A percentile compares a stretch with the other conserved stretches of the same genome.
phyloP scores from a whole-genome alignment of 2,888 invertebrate genomes.

The Hypomecis punctinalis region DNA sequence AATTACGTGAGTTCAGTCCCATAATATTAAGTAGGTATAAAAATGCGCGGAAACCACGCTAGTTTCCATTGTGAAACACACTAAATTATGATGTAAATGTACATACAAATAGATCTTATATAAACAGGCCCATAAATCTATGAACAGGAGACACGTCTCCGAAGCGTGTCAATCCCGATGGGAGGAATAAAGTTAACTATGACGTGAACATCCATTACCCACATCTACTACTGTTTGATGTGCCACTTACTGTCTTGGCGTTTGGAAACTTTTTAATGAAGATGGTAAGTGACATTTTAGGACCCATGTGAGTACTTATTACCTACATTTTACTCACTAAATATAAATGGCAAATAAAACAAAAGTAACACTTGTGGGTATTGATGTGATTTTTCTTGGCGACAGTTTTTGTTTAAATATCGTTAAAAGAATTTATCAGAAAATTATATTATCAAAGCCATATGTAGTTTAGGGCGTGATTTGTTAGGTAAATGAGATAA shows the following conservation, averaged over 20 bases:
- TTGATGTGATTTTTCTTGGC: not conserved
- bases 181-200: conserved; percentile 36
- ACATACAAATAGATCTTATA: too few species aligned
- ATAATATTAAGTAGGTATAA: too few species aligned
- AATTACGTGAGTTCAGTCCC: too few species aligned
- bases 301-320: not conserved
- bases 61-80: too few species aligned
- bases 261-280: conserved; percentile 8
- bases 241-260: conserved; percentile 1
- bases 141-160: conserved; percentile 21
- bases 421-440: too few species aligned
- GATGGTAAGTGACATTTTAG: not conserved
- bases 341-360: not conserved
- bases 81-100: too few species aligned
- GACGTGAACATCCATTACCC: conserved; percentile 31
- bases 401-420: too few species aligned
- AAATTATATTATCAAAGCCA: not conserved
- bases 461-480: too few species aligned
- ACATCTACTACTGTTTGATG: conserved; percentile 14
- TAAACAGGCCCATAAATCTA: conserved; percentile 27
- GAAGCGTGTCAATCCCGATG: conserved; percentile 33
- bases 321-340: too few species aligned
- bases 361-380: not conserved
- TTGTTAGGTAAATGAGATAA: too few species aligned
- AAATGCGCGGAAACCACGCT: too few species aligned